Conservation (phyloP, 1,140 invertebrate species). For the Nymphalis io region DNA sequence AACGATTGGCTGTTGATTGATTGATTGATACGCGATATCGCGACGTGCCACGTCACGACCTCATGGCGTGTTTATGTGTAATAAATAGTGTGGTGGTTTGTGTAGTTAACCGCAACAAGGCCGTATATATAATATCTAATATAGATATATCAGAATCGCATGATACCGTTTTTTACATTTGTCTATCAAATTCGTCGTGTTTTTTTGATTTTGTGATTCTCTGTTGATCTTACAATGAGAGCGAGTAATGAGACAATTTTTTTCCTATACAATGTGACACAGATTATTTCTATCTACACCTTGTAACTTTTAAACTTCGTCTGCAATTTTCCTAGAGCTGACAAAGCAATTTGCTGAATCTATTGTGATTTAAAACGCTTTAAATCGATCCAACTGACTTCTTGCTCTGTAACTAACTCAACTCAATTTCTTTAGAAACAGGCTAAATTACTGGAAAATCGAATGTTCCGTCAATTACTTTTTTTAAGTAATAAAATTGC, state of each 20-base stretch:
- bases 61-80: no score
- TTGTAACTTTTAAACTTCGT: conserved; percentile 11
- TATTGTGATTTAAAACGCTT: conserved; percentile 50
- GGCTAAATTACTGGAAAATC: conserved; percentile 16
- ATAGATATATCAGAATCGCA: no score
- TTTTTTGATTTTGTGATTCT: no score
- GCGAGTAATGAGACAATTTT: neutral
- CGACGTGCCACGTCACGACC: no score
- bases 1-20: no score
- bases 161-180: no score
- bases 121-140: no score
- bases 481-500: conserved; percentile 5
- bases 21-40: no score
- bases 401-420: conserved; percentile 19
- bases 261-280: neutral
- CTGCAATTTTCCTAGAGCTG: conserved; percentile 15
- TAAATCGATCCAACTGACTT: conserved; percentile 15
- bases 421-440: conserved; percentile 16
- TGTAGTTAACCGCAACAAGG: no score
- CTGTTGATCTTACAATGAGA: no score
- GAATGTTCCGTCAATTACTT: conserved; percentile 9
- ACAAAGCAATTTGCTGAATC: conserved; percentile 47
- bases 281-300: neutral
- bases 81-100: no score
- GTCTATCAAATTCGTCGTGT: no score